Evolutionary conservation across 2,113 vertebrate genomes (phyloP).

Genomic region (Fregetta grallaria): DNA sequence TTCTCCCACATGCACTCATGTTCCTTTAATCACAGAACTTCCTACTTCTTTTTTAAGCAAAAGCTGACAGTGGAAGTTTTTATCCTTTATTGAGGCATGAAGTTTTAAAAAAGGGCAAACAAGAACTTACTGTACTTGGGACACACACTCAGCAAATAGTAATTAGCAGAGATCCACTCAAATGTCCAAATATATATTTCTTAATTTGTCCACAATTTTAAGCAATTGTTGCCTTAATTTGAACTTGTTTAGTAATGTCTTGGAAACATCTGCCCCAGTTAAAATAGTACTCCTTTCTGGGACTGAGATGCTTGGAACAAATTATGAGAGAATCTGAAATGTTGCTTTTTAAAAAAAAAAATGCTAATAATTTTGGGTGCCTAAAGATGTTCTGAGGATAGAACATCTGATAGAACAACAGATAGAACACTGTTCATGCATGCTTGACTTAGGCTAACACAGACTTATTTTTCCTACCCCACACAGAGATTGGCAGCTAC

Average conservation of each 20-base stretch:
- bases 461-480: not conserved
- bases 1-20: not conserved
- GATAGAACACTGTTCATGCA: not conserved
- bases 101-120: conserved; percentile 18
- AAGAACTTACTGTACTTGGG: not conserved
- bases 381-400: not conserved
- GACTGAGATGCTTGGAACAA: not conserved
- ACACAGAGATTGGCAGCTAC: not conserved
- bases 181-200: not conserved
- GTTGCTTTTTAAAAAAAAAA: not conserved
- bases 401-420: not conserved
- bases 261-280: not conserved
- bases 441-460: not conserved
- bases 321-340: not conserved
- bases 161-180: not conserved
- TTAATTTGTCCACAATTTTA: not conserved
- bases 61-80: conserved; percentile 40
- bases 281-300: not conserved
- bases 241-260: not conserved
- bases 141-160: not conserved
- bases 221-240: not conserved
- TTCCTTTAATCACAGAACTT: conserved; percentile 45
- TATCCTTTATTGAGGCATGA: conserved; percentile 3
- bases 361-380: not conserved
- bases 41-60: conserved; percentile 62